Evolutionary conservation across 2,113 vertebrate genomes (phyloP).

Genomic region (Antennarius striatus): DNA sequence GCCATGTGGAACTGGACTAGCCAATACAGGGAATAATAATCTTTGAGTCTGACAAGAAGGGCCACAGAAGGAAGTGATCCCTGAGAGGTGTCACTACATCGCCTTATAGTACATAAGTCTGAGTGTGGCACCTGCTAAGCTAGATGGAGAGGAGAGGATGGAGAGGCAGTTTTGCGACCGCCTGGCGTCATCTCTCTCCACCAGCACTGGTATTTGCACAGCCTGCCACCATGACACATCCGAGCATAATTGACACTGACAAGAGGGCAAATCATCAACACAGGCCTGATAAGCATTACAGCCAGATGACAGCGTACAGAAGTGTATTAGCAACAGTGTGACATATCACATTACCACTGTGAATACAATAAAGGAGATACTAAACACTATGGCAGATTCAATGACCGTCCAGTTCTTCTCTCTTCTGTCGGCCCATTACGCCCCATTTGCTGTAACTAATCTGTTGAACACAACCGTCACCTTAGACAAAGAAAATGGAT

Average conservation of each 20-base stretch:
- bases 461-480: constrained; percentile 85
- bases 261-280: constrained; percentile 95
- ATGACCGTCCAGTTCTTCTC: constrained; percentile 89
- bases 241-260: constrained; percentile 97
- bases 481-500: constrained; percentile 51
- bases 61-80: constrained; percentile 7
- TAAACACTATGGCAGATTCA: constrained; percentile 91
- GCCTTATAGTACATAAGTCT: constrained; percentile 39
- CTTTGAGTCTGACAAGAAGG: neutral
- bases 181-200: constrained; percentile 63
- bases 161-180: constrained; percentile 36
- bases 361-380: constrained; percentile 98
- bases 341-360: constrained; percentile 98
- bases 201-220: constrained; percentile 75
- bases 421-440: constrained; percentile 88
- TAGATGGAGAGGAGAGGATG: constrained; percentile 26
- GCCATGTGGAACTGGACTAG: neutral
- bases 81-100: constrained; percentile 23
- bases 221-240: constrained; percentile 86
- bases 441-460: constrained; percentile 90
- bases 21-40: neutral
- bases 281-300: constrained; percentile 98
- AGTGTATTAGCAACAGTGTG: constrained; percentile 88
- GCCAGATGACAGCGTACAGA: constrained; percentile 98
- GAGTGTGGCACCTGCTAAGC: constrained; percentile 56